Percentiles rank a stretch among this genome's conserved stretches.
These are phyloP conservation scores for Myiotriccus ornatus DNA, from an alignment of 2,797 vertebrate genomes.

Conservation along the genomic window DNA sequence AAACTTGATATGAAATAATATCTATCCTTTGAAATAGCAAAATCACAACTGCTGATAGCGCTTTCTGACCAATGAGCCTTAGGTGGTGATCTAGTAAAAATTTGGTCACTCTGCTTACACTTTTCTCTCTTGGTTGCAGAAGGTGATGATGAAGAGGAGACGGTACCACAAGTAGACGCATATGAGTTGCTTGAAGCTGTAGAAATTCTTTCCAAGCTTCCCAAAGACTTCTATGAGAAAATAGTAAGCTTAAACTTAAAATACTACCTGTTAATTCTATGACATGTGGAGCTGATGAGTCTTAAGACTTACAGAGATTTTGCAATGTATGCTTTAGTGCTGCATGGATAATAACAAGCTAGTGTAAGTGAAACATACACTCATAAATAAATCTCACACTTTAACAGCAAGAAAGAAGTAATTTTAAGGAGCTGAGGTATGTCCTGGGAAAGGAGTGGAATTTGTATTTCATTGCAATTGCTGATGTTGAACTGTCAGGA, in stretches of 20 bases:
- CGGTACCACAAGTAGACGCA: slow-evolving; percentile 83
- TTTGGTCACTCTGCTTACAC: not conserved
- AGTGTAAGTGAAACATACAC: not conserved
- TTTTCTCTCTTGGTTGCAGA: slow-evolving; percentile 51
- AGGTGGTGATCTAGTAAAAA: not conserved
- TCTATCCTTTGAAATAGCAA: not conserved
- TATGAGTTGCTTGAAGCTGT: slow-evolving; percentile 94
- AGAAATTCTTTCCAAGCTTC: slow-evolving; percentile 94
- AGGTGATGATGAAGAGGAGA: slow-evolving; percentile 85
- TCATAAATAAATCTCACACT: not conserved
- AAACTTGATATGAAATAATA: not conserved
- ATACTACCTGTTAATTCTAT: not conserved
- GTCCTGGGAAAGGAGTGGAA: not conserved
- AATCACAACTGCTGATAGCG: not conserved
- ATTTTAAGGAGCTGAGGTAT: not conserved
- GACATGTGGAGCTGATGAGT: not conserved
- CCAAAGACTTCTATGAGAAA: slow-evolving; percentile 99
- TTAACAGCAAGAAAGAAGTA: not conserved
- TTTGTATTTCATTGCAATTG: not conserved
- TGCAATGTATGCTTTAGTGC: not conserved
- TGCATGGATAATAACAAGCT: not conserved
- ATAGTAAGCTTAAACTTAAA: slow-evolving; percentile 81
- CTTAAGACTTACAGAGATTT: not conserved
- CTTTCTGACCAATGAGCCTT: not conserved
- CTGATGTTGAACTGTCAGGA: not conserved